phyloP scores from a whole-genome alignment of 23 tunicate species.

The Halocynthia aurantium region DNA sequence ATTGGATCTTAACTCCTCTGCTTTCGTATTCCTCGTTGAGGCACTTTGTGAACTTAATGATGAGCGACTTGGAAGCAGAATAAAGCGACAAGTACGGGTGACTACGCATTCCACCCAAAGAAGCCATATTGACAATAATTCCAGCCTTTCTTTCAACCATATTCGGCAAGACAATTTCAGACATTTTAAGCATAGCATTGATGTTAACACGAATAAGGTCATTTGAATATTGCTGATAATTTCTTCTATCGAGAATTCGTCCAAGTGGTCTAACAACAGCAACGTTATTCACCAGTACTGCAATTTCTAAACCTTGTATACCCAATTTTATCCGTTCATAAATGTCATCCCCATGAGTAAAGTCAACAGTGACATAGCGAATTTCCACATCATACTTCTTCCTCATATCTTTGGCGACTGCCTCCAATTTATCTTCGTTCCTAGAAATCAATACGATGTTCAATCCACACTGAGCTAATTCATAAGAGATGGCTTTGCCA shows the following conservation, averaged over 20 bases:
- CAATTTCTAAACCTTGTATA: slow-evolving; percentile 1
- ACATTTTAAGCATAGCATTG: slow-evolving; percentile 5
- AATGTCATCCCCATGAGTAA: slow-evolving; percentile 10
- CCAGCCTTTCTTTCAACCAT: slow-evolving; percentile 9
- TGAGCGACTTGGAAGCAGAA: slow-evolving; percentile 8
- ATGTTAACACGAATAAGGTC: slow-evolving; percentile 10
- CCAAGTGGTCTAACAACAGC: not conserved
- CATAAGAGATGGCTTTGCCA: slow-evolving; percentile 5
- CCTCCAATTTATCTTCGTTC: slow-evolving; percentile 6
- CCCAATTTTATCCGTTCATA: slow-evolving; percentile 13
- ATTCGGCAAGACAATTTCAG: slow-evolving; percentile 16
- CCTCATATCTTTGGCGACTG: not conserved
- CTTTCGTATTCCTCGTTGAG: not conserved
- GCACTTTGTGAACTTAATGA: slow-evolving; percentile 1
- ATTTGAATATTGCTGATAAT: not conserved
- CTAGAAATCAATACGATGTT: not conserved
- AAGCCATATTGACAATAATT: slow-evolving; percentile 5
- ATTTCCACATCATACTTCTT: not conserved
- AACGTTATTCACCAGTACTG: slow-evolving; percentile 30
- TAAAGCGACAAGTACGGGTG: slow-evolving; percentile 2
- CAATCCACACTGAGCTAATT: slow-evolving; percentile 7
- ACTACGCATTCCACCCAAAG: not conserved
- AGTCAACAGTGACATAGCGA: slow-evolving; percentile 8
- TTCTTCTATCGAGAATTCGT: not conserved
- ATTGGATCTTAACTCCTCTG: slow-evolving; percentile 9